phyloP scores from a whole-genome alignment of 1,140 invertebrate genomes.

The Temnothorax curvispinosus region DNA sequence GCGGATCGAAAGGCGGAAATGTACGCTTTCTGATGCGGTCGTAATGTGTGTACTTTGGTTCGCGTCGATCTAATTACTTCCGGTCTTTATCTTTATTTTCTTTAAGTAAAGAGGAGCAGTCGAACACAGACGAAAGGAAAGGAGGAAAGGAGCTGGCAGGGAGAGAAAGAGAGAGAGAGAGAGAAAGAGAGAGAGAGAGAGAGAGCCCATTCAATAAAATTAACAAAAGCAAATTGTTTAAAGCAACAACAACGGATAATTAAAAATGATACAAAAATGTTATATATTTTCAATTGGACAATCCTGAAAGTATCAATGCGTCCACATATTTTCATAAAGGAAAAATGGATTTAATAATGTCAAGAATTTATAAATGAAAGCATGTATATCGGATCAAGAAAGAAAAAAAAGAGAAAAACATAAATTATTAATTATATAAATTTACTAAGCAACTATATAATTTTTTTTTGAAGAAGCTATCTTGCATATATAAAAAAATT shows the following conservation, averaged over 20 bases:
- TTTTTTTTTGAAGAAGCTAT: background rate
- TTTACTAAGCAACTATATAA: background rate
- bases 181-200: background rate
- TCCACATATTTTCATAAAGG: background rate
- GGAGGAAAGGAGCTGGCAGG: background rate
- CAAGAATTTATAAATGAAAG: background rate
- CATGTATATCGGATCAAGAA: background rate
- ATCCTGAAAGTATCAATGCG: background rate
- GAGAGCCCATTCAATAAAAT: background rate
- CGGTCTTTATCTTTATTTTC: background rate
- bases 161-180: background rate
- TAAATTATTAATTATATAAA: background rate
- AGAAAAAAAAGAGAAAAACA: background rate
- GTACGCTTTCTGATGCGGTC: slow-evolving; percentile 12
- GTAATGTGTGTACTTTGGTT: background rate
- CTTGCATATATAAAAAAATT: background rate
- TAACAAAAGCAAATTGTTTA: background rate
- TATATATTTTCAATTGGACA: background rate
- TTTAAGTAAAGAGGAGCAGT: background rate
- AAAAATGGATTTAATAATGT: background rate
- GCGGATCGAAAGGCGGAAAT: slow-evolving; percentile 5
- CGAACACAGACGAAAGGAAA: no score
- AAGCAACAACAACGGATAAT: background rate
- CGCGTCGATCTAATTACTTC: background rate
- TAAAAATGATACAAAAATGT: background rate